Percentiles rank a stretch among this genome's conserved stretches.
Evolutionary conservation across 2,888 invertebrate species (phyloP).

Genomic region (Patella caerulea): DNA sequence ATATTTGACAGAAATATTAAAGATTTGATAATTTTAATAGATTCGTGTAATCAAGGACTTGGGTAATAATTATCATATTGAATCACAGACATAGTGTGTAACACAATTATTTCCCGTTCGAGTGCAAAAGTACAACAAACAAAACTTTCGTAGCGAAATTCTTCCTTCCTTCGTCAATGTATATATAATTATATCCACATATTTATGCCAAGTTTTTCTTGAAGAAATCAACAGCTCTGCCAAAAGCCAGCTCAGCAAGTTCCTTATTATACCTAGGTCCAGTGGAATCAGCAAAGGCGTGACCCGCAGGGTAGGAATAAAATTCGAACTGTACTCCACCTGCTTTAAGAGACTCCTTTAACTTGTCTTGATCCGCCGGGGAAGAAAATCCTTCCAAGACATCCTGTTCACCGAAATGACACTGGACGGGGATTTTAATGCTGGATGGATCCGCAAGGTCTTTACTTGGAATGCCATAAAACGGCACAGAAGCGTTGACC

Average conservation of each 20-base stretch:
- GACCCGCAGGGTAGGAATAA: conserved; percentile 45
- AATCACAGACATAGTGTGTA: too few species aligned
- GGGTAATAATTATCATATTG: too few species aligned
- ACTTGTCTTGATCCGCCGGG: conserved; percentile 42
- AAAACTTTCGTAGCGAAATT: too few species aligned
- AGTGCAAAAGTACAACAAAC: too few species aligned
- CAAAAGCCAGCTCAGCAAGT: conserved; percentile 35
- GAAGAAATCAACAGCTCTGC: conserved; percentile 44
- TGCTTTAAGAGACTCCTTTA: conserved; percentile 44
- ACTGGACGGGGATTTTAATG: conserved; percentile 56
- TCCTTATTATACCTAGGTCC: conserved; percentile 44
- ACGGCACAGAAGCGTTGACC: conserved; percentile 56
- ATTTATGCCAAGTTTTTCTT: conserved; percentile 35
- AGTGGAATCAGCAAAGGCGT: conserved; percentile 47
- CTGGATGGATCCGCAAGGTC: conserved; percentile 45
- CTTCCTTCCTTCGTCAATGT: too few species aligned
- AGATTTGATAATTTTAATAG: too few species aligned
- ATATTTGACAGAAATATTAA: too few species aligned
- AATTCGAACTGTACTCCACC: conserved; percentile 39
- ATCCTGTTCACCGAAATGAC: conserved; percentile 57
- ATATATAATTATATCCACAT: too few species aligned
- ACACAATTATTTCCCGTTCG: too few species aligned
- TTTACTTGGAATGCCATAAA: conserved; percentile 56
- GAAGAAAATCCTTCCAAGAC: conserved; percentile 52
- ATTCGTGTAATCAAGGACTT: too few species aligned